Conservation (phyloP, 2,797 vertebrate genomes). For the Tokudaia muenninki region DNA sequence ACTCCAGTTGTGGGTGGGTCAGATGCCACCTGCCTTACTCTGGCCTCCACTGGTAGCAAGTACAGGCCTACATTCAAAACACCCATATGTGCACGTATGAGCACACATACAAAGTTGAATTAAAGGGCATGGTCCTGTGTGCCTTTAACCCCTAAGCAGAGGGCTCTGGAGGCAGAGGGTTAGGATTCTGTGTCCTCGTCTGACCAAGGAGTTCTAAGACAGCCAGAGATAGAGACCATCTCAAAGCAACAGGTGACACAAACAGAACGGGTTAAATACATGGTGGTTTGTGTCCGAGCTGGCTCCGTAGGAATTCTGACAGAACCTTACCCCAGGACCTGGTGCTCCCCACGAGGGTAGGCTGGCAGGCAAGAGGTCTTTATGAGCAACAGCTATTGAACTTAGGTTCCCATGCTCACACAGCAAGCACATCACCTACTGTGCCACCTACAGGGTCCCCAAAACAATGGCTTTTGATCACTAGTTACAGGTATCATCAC, state of each 20-base stretch:
- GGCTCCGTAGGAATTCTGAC: neutral
- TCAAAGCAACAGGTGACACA: neutral
- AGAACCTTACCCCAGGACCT: neutral
- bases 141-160: neutral
- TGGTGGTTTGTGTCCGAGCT: neutral
- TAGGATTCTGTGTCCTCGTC: neutral
- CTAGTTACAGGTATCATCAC: neutral
- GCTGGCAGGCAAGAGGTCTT: neutral
- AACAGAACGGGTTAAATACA: neutral
- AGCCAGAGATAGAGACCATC: too few relatives aligned
- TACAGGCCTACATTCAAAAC: neutral
- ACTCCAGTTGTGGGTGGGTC: neutral
- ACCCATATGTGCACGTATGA: accelerated
- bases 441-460: neutral
- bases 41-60: neutral
- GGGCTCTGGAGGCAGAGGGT: neutral
- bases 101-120: neutral
- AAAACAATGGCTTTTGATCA: neutral
- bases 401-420: too few relatives aligned
- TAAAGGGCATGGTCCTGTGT: too few relatives aligned
- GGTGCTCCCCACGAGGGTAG: neutral
- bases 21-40: neutral
- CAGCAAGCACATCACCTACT: neutral
- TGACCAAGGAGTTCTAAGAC: neutral
- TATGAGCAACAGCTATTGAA: neutral